Evolutionary conservation across 1,140 invertebrate genomes (phyloP), one percentile per base, ranked within the genome.

Genomic region (Anastrepha obliqua): DNA sequence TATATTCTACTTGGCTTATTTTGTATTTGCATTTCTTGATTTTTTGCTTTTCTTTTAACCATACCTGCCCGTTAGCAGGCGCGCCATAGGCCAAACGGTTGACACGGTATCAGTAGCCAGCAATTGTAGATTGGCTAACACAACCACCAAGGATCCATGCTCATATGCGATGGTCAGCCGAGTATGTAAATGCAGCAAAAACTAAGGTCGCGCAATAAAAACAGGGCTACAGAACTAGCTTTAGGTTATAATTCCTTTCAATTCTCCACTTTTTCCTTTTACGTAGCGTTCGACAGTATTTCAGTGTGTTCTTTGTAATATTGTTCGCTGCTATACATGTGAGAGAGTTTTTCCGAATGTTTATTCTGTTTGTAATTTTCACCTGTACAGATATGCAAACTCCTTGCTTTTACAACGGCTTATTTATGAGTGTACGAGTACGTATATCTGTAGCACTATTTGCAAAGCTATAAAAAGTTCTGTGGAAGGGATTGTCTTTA

Each of bases 101-200:
- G 74, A 81, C 47, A 42, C 8, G n/a, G 74, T 55, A 47, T 81
- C 47, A 58, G 74, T 58, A 47, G 74, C 47, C 74, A 42, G n/a
- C 74, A 81, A 81, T 55, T 58, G 51, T 81, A 81, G 47, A 81
- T 81, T 81, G 74, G 47, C 9, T 47, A 81, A 81, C 74, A 81
- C 20, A 51, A 47, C 74, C 47, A 29, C 3, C 17, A 81, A n/a
- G 8, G 74, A 81, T 81, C 44, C 47, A 74, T 74, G 20, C 47
- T 74, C 42, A 74, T 74, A 81, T 81, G n/a, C 47, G 7, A 20
- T 81, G 17, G 15, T n/a, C 3, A 55, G 17, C 3, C 11, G 29
- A 29, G 7, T 29, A 17, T 39, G 60, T 62, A 13, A 39, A 3
- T 15, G 6, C 5, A 81, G 74, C n/a, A 81, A 81, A 51, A 81